Conservation (phyloP, 2,113 vertebrate species). For the Rhodinocichla rosea region DNA sequence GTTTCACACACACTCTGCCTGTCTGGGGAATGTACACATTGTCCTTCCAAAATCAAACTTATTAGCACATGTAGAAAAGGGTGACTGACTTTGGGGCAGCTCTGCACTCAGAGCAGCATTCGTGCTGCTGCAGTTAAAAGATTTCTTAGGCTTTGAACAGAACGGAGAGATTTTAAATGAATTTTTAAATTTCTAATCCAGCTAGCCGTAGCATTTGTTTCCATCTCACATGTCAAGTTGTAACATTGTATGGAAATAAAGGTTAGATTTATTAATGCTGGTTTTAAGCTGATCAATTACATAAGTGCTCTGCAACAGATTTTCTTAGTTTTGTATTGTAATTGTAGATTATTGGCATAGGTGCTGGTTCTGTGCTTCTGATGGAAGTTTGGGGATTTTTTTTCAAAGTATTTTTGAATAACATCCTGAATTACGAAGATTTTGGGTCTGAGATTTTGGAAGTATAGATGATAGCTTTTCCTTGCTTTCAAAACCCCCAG, state of each 20-base stretch:
- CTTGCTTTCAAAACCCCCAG: not conserved
- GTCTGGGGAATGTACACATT: conserved; percentile 84
- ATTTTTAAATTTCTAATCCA: conserved; percentile 55
- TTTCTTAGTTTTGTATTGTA: not conserved
- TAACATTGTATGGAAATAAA: conserved; percentile 38
- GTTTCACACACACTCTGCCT: conserved; percentile 79
- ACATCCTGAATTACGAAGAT: rapidly evolving
- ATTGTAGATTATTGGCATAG: not conserved
- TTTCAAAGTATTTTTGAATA: not conserved
- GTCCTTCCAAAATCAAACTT: conserved; percentile 83
- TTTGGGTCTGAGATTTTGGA: not conserved
- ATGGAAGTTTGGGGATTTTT: not conserved
- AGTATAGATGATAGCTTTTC: not conserved
- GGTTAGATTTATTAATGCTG: conserved; percentile 7
- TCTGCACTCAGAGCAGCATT: conserved; percentile 32
- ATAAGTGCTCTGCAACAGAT: not conserved
- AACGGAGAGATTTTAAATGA: conserved; percentile 50
- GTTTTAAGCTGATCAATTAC: not conserved
- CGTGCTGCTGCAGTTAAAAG: conserved; percentile 62
- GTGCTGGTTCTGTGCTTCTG: not conserved
- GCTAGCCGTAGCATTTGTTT: conserved; percentile 34
- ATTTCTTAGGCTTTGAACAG: conserved; percentile 51
- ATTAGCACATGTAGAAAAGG: conserved; percentile 82
- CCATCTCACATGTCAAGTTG: conserved; percentile 49
- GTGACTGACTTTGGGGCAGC: conserved; percentile 80